Evolutionary conservation across 1,140 invertebrate genomes (phyloP), one percentile per base, ranked within the genome.

Genomic region (Tetramorium simillimum): DNA sequence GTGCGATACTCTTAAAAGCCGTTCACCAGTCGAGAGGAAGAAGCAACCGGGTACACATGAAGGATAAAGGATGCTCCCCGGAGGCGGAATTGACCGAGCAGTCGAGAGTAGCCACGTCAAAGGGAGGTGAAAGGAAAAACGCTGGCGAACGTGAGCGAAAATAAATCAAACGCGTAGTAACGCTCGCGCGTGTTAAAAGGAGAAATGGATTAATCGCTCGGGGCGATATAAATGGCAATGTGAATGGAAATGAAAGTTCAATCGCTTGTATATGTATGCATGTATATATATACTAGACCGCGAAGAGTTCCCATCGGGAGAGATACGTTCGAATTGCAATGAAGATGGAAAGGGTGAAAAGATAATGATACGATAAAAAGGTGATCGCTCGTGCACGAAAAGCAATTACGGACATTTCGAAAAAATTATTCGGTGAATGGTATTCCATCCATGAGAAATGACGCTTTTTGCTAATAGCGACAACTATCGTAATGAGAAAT

Each of bases 161-260:
- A 90, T 88, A 88, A 88, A 90, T 84, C 46, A 56, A 51, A 87
- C 43, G 21, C 21, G 43, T 75, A 72, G 49, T 87, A 72, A 43
- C 33, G 63, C 63, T 37, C 40, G 33, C 9, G 56, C n/a, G 46
- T 21, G 43, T 73, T 84, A 85, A 60, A 86, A 75, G 75, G 65
- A 76, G 89, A 91, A 90, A 87, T 84, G 85, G 63, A 89, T 89
- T 90, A 90, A 89, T 89, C 67, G 77, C 82, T 78, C 43, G 21
- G 21, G 51, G 58, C 49, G 33, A 69, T 65, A 69, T 77, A 77
- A 65, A 28, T 53, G 46, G 10, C 51, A 40, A 72, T 69, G 86
- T 88, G 80, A 62, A 87, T 82, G 72, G 77, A 88, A 67, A 90
- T 87, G 89, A 90, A 90, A 89, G 89, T 90, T 56, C 72, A 14